Percentiles rank a stretch among this genome's conserved stretches.
Evolutionary conservation across 1,140 invertebrate species (phyloP).

Genomic region (Hestina assimilis): DNA sequence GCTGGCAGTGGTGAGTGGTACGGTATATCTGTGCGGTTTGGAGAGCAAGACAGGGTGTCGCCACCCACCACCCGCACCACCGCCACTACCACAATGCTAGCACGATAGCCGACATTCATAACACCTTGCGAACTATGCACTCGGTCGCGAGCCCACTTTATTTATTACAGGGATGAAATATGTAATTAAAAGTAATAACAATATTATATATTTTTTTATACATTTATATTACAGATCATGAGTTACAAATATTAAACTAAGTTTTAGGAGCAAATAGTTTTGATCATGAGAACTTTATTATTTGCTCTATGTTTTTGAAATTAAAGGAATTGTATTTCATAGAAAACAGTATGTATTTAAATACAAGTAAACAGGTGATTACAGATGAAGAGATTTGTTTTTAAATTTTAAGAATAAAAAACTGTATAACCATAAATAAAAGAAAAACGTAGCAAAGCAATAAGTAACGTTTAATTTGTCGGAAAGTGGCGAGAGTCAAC

Average conservation of each 20-base stretch:
- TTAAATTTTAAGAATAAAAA: not conserved
- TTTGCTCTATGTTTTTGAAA: too few species aligned
- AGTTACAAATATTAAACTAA: too few species aligned
- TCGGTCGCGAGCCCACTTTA: slow-evolving; percentile 57
- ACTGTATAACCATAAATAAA: not conserved
- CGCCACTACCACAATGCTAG: slow-evolving; percentile 31
- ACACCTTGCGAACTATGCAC: slow-evolving; percentile 70
- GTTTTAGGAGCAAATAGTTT: too few species aligned
- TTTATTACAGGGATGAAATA: slow-evolving; percentile 50
- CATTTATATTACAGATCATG: too few species aligned
- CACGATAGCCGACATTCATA: slow-evolving; percentile 68
- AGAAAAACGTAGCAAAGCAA: not conserved
- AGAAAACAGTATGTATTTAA: too few species aligned
- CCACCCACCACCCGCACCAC: slow-evolving; percentile 32
- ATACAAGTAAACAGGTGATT: too few species aligned
- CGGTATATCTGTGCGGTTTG: slow-evolving; percentile 55
- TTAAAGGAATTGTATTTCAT: too few species aligned
- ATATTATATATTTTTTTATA: too few species aligned
- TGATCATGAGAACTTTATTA: too few species aligned
- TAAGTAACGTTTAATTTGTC: not conserved
- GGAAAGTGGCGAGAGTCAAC: slow-evolving; percentile 28
- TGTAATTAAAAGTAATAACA: too few species aligned
- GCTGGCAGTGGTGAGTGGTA: slow-evolving; percentile 30
- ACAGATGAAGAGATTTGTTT: too few species aligned
- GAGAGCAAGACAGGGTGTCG: slow-evolving; percentile 18